Evolutionary conservation across 2,113 vertebrate species (phyloP).

Genomic region (Murina feae): DNA sequence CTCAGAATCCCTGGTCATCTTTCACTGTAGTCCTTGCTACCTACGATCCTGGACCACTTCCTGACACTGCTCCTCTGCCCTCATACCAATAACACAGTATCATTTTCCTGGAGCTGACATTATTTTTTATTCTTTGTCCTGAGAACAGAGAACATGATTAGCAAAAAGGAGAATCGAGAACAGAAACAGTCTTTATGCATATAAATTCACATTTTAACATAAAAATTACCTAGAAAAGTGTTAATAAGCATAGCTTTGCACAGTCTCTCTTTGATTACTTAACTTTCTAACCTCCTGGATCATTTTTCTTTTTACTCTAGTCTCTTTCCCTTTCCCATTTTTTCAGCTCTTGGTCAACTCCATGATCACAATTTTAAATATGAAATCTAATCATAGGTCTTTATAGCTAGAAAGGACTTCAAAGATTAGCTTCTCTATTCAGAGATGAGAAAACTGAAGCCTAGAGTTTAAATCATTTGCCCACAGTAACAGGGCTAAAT

Average conservation of each 20-base stretch:
- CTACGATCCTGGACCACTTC: not conserved
- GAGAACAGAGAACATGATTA: conserved; percentile 17
- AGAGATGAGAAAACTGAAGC: conserved; percentile 21
- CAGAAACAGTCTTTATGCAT: not conserved
- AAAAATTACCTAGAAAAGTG: not conserved
- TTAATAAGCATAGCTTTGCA: not conserved
- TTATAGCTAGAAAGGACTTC: not conserved
- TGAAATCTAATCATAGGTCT: conserved; percentile 42
- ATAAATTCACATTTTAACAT: not conserved
- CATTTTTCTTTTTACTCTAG: not conserved
- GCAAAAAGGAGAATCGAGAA: not conserved
- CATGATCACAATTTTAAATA: not conserved
- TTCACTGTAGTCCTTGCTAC: not conserved
- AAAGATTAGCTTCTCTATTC: conserved; percentile 23
- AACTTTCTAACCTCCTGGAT: not conserved
- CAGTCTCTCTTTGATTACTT: conserved; percentile 10
- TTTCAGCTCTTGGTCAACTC: not conserved
- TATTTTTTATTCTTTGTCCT: conserved; percentile 20
- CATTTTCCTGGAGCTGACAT: not conserved
- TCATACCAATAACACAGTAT: not conserved
- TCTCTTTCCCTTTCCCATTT: not conserved
- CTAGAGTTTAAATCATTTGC: conserved; percentile 40
- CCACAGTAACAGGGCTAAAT: not conserved
- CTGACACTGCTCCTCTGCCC: not conserved
- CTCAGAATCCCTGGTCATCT: not conserved